Conservation (phyloP, 2,888 invertebrate genomes). For the Harpalus rufipes region DNA sequence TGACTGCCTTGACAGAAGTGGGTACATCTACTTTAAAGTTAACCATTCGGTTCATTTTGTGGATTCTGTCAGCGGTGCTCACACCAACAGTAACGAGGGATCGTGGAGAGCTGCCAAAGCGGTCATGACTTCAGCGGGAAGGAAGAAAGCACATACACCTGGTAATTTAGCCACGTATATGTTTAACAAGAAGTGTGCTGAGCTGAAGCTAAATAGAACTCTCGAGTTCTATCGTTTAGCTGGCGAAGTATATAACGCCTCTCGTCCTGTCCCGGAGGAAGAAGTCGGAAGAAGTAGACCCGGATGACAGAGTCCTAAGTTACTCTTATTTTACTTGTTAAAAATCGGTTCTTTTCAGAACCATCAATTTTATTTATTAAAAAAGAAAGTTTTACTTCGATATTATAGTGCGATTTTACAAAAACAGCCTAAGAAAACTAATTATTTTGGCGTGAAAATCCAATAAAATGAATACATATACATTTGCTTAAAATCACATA, state of each 20-base stretch:
- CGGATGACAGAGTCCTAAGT: no score
- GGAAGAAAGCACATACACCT: conserved; percentile 1
- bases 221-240: background rate
- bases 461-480: no score
- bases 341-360: no score
- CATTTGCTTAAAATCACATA: no score
- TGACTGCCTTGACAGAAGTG: conserved; percentile 44
- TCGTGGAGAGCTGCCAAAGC: conserved; percentile 21
- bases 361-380: no score
- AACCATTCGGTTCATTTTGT: conserved; percentile 60
- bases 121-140: background rate
- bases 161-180: conserved; percentile 6
- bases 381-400: no score
- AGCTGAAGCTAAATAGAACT: background rate
- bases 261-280: no score
- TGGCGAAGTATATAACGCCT: background rate
- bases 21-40: conserved; percentile 59
- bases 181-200: background rate
- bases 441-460: no score
- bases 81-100: conserved; percentile 41
- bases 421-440: no score
- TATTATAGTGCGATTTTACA: no score
- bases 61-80: conserved; percentile 57
- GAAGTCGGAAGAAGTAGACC: no score
- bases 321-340: no score